These are phyloP conservation scores for Panthera leo DNA, from an alignment of 2,113 vertebrate species.

Conservation along the genomic window DNA sequence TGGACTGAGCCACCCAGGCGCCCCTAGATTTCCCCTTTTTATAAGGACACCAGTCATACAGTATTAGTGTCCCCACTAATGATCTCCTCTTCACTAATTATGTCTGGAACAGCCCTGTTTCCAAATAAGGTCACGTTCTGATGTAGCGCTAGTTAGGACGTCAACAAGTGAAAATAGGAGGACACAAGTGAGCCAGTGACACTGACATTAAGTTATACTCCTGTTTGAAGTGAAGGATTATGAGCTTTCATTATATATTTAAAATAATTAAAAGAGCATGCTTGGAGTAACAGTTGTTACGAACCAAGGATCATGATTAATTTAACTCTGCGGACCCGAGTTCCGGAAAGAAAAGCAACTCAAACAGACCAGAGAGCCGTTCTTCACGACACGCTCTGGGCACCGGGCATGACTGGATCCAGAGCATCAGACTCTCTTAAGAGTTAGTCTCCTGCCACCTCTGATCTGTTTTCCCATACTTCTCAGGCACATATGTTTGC, in stretches of 20 bases:
- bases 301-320: not conserved
- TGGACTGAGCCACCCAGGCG: too few species aligned
- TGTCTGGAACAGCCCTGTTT: not conserved
- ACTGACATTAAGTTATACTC: not conserved
- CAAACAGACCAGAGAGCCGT: not conserved
- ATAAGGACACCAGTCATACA: not conserved
- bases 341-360: not conserved
- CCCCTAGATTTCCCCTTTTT: too few species aligned
- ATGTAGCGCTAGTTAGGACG: not conserved
- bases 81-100: not conserved
- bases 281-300: not conserved
- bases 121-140: not conserved
- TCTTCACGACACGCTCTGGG: not conserved
- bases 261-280: slow-evolving; percentile 25
- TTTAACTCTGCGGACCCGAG: not conserved
- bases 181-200: not conserved
- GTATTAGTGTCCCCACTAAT: not conserved
- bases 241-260: not conserved
- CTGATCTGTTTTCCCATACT: not conserved
- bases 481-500: not conserved
- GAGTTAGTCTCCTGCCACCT: not conserved
- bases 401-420: not conserved
- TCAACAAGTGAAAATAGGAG: not conserved
- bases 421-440: not conserved
- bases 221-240: not conserved